Conservation (phyloP, 2,888 invertebrate species). For the Diarsia brunnea region DNA sequence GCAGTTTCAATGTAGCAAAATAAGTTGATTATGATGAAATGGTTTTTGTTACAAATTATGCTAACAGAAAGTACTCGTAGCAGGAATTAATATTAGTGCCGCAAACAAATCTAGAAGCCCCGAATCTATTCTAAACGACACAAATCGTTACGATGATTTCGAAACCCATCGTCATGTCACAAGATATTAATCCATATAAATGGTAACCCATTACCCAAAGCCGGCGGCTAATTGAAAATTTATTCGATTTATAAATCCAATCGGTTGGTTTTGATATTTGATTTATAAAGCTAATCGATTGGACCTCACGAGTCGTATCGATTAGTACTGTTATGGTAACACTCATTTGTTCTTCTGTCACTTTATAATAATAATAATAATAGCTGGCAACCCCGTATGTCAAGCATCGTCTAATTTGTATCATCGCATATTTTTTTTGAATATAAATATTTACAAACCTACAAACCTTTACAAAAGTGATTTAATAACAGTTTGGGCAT, state of each 20-base stretch:
- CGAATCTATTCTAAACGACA: slow-evolving; percentile 3
- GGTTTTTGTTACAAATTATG: neutral
- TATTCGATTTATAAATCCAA: slow-evolving; percentile 74
- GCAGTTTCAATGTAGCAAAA: neutral
- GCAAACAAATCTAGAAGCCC: neutral
- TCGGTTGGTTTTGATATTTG: slow-evolving; percentile 68
- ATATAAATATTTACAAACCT: too few relatives aligned
- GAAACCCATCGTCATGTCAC: slow-evolving; percentile 54
- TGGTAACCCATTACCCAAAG: slow-evolving; percentile 64
- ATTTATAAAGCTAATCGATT: slow-evolving; percentile 71
- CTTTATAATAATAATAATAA: too few relatives aligned
- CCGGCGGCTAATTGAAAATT: slow-evolving; percentile 69
- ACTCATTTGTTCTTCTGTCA: slow-evolving; percentile 65
- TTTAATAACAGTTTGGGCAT: too few relatives aligned
- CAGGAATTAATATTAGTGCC: neutral
- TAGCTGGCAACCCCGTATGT: too few relatives aligned
- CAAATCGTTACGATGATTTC: slow-evolving; percentile 41
- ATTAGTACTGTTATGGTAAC: slow-evolving; percentile 67
- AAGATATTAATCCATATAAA: slow-evolving; percentile 69
- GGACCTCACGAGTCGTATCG: slow-evolving; percentile 69
- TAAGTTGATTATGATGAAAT: neutral
- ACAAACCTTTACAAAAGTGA: too few relatives aligned
- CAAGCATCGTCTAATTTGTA: too few relatives aligned
- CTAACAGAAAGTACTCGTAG: neutral
- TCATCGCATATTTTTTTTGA: too few relatives aligned